Evolutionary conservation across 2,797 vertebrate species (phyloP).

Genomic region (Falco berigora): DNA sequence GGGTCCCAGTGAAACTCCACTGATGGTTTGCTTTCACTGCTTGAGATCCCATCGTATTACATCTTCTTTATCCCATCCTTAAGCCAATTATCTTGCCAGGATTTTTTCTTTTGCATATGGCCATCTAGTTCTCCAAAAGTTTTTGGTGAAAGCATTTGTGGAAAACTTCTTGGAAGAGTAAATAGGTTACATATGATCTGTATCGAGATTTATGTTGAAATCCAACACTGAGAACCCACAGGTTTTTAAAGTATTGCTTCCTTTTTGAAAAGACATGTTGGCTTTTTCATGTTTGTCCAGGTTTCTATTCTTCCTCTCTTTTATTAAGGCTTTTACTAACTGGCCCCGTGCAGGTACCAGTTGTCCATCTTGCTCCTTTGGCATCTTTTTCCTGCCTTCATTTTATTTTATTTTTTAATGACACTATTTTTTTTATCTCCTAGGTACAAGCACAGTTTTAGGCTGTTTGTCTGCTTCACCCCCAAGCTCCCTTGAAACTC

Average conservation of each 20-base stretch:
- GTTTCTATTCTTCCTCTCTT: neutral
- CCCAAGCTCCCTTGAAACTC: neutral
- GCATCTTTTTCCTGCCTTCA: neutral
- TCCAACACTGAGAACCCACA: neutral
- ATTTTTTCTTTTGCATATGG: neutral
- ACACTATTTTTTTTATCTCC: neutral
- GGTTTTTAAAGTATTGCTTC: neutral
- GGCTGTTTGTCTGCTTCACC: neutral
- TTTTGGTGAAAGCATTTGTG: neutral
- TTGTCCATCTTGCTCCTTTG: neutral
- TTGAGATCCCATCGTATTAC: neutral
- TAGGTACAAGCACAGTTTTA: neutral
- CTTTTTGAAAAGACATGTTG: neutral
- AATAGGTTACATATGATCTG: neutral
- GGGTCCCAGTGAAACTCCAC: neutral
- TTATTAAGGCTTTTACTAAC: neutral
- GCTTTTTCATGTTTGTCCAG: neutral
- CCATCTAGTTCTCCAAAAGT: neutral
- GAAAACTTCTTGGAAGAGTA: neutral
- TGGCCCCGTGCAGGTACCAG: neutral
- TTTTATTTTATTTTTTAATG: neutral
- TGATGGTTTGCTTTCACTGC: neutral
- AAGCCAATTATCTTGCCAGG: neutral
- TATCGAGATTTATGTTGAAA: neutral
- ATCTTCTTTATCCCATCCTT: neutral